phyloP scores from a whole-genome alignment of 2,113 vertebrate species.

The Charina bottae region DNA sequence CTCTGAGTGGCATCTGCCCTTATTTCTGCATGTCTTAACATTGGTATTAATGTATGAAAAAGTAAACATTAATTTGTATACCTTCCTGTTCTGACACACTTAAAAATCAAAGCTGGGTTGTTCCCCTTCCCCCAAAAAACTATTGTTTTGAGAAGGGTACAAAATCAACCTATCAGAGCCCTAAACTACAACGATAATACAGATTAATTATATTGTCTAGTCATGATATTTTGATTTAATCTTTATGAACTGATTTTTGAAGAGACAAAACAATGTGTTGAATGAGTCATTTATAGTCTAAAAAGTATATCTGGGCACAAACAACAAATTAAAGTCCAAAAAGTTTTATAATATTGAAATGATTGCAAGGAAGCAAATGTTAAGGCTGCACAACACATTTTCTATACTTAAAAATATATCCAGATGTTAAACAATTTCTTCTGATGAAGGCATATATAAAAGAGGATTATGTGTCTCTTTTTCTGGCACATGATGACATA shows the following conservation, averaged over 20 bases:
- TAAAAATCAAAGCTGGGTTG: constrained; percentile 48
- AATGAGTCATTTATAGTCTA: constrained; percentile 62
- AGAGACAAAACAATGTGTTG: constrained; percentile 53
- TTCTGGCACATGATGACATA: not conserved
- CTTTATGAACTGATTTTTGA: constrained; percentile 43
- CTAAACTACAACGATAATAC: constrained; percentile 58
- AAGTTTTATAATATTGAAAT: constrained; percentile 46
- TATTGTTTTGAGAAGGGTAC: constrained; percentile 33
- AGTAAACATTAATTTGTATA: constrained; percentile 46
- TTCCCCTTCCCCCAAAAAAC: not conserved
- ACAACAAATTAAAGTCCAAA: constrained; percentile 48
- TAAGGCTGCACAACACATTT: not conserved
- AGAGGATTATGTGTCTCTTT: not conserved
- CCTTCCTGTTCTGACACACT: constrained; percentile 10
- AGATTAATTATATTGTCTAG: constrained; percentile 57
- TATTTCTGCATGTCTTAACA: no score
- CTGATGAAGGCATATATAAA: not conserved
- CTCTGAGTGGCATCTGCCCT: no score
- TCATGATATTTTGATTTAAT: constrained; percentile 61
- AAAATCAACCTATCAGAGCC: constrained; percentile 45
- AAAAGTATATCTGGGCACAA: constrained; percentile 51
- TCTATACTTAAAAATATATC: not conserved
- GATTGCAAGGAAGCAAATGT: not conserved
- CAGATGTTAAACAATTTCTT: not conserved
- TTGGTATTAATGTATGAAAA: not conserved